A percentile compares a stretch with the other conserved stretches of the same genome.
These are phyloP conservation scores for Falco naumanni DNA, from an alignment of 2,797 vertebrate genomes.

Conservation along the genomic window DNA sequence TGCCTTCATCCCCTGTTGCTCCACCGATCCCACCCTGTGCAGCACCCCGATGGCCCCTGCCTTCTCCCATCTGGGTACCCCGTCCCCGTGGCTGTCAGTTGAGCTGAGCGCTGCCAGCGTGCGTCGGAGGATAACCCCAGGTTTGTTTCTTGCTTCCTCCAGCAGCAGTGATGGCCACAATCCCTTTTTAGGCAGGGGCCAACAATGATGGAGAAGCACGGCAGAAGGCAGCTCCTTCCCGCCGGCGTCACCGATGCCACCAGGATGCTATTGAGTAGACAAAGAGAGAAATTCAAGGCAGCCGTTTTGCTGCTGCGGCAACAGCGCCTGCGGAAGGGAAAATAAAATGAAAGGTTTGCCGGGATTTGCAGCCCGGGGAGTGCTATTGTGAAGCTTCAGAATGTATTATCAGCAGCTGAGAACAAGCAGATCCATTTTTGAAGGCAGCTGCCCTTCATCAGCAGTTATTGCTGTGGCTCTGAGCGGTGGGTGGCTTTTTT, in stretches of 20 bases:
- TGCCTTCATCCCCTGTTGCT: background rate
- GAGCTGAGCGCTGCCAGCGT: background rate
- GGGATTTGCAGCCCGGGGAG: background rate
- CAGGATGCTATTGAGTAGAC: background rate
- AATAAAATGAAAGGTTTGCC: background rate
- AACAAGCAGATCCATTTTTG: background rate
- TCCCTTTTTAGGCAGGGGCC: background rate
- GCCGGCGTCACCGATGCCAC: background rate
- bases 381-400: conserved; percentile 4
- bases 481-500: background rate
- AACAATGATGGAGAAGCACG: background rate
- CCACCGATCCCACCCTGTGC: background rate
- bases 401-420: background rate
- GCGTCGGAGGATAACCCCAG: background rate
- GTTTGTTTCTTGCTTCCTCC: background rate
- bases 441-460: conserved; percentile 26
- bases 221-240: background rate
- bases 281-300: conserved; percentile 17
- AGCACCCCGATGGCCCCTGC: background rate
- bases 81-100: background rate
- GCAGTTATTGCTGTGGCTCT: background rate
- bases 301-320: background rate
- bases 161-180: fast-evolving
- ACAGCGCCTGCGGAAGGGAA: background rate
- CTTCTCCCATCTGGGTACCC: background rate